A percentile compares a stretch with the other conserved stretches of the same genome.
Conservation (phyloP, 2,888 invertebrate species). For the Chironomus riparius region DNA sequence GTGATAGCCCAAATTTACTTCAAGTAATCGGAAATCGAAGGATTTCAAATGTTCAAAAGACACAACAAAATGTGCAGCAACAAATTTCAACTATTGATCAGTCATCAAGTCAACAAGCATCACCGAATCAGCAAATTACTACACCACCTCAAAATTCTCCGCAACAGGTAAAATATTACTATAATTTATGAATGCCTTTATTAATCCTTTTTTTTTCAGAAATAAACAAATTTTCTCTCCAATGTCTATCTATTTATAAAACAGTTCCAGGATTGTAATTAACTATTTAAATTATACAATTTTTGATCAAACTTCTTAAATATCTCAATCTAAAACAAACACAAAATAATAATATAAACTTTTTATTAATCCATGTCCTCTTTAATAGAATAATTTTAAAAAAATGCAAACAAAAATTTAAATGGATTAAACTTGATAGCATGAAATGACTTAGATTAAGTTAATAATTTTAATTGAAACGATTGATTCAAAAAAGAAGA, state of each 20-base stretch:
- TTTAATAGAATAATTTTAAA: not conserved
- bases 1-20: not conserved
- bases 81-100: not conserved
- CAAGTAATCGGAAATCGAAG: conserved; percentile 1
- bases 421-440: not conserved
- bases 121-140: not conserved
- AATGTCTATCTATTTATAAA: not conserved
- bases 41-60: not conserved
- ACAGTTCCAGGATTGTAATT: not conserved
- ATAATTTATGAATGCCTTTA: too few relatives aligned
- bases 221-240: not conserved
- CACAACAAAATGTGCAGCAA: not conserved
- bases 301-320: too few relatives aligned
- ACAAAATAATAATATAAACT: not conserved
- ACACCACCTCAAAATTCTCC: conserved; percentile 19
- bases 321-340: too few relatives aligned
- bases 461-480: not conserved
- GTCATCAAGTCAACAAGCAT: not conserved
- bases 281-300: not conserved
- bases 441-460: not conserved
- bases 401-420: not conserved
- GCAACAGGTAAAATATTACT: not conserved
- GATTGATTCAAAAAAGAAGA: not conserved
- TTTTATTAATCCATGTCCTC: not conserved
- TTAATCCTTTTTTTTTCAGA: not conserved